Percentiles rank a stretch among this genome's conserved stretches.
Conservation (phyloP, 2,888 invertebrate species). For the Hirtodrosophila duncani region DNA sequence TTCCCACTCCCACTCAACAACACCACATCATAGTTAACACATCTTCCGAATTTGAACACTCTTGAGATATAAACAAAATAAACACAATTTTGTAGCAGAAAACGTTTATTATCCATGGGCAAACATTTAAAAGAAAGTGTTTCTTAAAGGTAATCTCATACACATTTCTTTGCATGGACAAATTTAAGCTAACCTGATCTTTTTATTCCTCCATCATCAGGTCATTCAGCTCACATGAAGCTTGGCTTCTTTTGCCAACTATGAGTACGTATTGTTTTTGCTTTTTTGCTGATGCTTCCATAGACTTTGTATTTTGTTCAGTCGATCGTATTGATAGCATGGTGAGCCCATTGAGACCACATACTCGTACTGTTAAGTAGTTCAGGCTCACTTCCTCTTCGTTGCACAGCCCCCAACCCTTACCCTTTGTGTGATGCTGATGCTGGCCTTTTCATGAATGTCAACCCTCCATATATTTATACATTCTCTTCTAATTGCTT, state of each 20-base stretch:
- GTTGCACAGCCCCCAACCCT: constrained; percentile 28
- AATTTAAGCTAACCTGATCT: no score
- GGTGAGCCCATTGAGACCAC: constrained; percentile 9
- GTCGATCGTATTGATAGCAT: constrained; percentile 33
- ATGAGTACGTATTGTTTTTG: no score
- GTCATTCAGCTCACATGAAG: constrained; percentile 32
- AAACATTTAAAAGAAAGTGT: no score
- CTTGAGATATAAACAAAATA: no score
- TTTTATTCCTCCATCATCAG: constrained; percentile 10
- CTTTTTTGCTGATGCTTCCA: constrained; percentile 24
- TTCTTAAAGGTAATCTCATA: no score
- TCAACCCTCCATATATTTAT: constrained; percentile 52
- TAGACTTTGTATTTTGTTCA: constrained; percentile 51
- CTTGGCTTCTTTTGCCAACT: no score
- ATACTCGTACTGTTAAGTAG: constrained; percentile 45
- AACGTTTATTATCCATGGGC: no score
- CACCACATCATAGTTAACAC: no score
- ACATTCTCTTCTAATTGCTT: constrained; percentile 69
- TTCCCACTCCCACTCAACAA: no score
- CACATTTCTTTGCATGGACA: no score
- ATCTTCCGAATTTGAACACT: no score
- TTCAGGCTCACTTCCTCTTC: constrained; percentile 64
- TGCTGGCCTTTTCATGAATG: constrained; percentile 55
- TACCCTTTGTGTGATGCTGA: constrained; percentile 8
- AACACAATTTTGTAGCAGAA: no score